Conservation (phyloP, 1,140 invertebrate genomes). For the Tetragnatha versicolor region DNA sequence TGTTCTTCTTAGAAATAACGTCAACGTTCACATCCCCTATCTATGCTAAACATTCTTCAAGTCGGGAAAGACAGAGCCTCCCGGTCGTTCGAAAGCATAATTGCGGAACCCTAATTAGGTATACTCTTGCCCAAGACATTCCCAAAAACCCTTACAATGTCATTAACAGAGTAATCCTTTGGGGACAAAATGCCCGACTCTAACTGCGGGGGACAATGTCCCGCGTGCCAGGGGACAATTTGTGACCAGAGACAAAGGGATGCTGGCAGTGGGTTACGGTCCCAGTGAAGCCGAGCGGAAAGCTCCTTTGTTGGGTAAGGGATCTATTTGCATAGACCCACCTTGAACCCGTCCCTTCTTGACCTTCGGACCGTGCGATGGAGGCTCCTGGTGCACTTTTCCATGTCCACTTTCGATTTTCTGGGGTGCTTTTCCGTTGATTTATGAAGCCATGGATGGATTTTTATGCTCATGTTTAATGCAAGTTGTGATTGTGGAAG, state of each 20-base stretch:
- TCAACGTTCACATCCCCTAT: too few species aligned
- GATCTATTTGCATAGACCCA: not conserved
- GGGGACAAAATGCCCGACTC: too few species aligned
- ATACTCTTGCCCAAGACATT: too few species aligned
- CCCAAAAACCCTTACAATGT: too few species aligned
- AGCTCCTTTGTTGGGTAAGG: not conserved
- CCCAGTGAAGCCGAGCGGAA: slow-evolving; percentile 2
- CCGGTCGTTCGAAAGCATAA: too few species aligned
- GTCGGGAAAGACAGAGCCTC: too few species aligned
- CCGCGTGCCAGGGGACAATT: too few species aligned
- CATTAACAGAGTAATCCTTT: too few species aligned
- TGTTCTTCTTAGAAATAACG: too few species aligned
- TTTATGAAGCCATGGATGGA: not conserved
- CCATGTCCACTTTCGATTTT: not conserved
- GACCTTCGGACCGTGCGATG: not conserved
- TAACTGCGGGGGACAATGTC: too few species aligned
- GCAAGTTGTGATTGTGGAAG: not conserved
- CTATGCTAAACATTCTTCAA: too few species aligned
- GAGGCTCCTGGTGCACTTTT: not conserved
- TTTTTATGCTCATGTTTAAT: not conserved
- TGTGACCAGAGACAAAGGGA: slow-evolving; percentile 3
- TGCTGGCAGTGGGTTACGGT: slow-evolving; percentile 8
- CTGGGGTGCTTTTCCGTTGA: not conserved
- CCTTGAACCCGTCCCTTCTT: not conserved
- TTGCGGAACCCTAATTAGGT: too few species aligned